A percentile compares a stretch with the other conserved stretches of the same genome.
Evolutionary conservation across 1,140 invertebrate species (phyloP).

Genomic region (Cotesia typhae): DNA sequence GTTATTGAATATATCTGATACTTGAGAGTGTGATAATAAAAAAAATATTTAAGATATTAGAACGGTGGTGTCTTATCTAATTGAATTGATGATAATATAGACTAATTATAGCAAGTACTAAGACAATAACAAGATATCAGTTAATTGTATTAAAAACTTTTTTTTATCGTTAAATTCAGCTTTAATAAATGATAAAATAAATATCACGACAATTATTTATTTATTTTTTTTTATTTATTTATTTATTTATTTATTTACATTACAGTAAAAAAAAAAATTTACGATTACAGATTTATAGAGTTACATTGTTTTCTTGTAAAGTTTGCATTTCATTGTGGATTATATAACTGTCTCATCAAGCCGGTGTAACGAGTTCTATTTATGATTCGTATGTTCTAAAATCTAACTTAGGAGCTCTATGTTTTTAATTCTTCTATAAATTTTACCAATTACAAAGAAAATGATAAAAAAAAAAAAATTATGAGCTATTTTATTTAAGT

Average conservation of each 20-base stretch:
- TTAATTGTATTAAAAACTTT: not conserved
- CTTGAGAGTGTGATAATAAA: no score
- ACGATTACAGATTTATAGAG: no score
- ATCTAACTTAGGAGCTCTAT: slow-evolving; percentile 1
- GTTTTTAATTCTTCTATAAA: slow-evolving; percentile 16
- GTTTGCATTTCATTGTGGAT: slow-evolving; percentile 35
- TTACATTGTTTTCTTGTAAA: slow-evolving; percentile 9
- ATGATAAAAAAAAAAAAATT: not conserved
- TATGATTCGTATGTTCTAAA: slow-evolving; percentile 46
- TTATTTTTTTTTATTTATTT: not conserved
- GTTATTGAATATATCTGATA: no score
- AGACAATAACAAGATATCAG: not conserved
- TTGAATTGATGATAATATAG: not conserved
- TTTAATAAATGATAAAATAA: no score
- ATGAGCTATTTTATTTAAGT: no score
- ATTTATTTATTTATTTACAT: not conserved
- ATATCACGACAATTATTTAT: not conserved
- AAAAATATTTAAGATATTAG: no score
- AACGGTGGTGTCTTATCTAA: no score
- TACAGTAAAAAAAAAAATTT: not conserved
- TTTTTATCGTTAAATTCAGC: no score
- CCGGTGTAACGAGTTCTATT: slow-evolving; percentile 56
- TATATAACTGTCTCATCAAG: slow-evolving; percentile 49
- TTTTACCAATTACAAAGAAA: not conserved
- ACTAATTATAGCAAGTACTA: not conserved